Base-by-base conservation (phyloP, 2,113 vertebrate species). In the Leucoraja erinaceus region DNA sequence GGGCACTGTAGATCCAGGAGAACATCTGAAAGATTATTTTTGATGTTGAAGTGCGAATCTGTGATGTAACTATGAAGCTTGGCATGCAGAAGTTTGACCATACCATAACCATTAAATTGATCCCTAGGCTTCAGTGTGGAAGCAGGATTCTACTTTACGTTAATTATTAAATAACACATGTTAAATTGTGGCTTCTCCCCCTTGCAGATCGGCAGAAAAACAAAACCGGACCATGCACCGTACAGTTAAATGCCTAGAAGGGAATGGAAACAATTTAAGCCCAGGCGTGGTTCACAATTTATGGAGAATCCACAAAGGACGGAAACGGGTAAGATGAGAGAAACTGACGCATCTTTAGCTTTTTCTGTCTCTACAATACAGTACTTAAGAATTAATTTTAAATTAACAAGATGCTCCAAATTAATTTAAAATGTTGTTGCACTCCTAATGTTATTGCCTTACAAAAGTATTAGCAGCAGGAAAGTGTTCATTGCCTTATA, bases 301-400 rank as follows among this genome's bases (percentile, higher is more conserved):
- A 77, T 96, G 96, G 95, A 95, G 95, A 28, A 94, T 95, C 0
- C 94, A 96, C 68, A 95, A 96, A 70, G 95, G 95, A 93, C 95
- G 95, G 75, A 95, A 95, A 94, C 97, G 97, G 96, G 96, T 97
- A 96, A 95, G 93, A 56, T 94, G 94, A 95, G 59, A 54, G 28
- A 91, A 33, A 47, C 54, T 91, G 20, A 0, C 18, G 38, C 9
- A 31, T 31, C 90, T 20, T 28, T 72, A 33, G 8, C 33, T 72
- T 91, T 25, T 33, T 10, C 61, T 20, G 61, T 90, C 28, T 18
- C 77, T 33, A 10, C 16, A 79, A 79, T 4, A 14, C 77, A 33
- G 18, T 4, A 79, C 18, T 79, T 38, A 47, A 38, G 33, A 20
- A 5, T 3, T 72, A 72, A 72, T 72, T 72, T 72, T 1, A 72